Evolutionary conservation across 2,113 vertebrate genomes (phyloP).

Genomic region (Gymnarchus niloticus): DNA sequence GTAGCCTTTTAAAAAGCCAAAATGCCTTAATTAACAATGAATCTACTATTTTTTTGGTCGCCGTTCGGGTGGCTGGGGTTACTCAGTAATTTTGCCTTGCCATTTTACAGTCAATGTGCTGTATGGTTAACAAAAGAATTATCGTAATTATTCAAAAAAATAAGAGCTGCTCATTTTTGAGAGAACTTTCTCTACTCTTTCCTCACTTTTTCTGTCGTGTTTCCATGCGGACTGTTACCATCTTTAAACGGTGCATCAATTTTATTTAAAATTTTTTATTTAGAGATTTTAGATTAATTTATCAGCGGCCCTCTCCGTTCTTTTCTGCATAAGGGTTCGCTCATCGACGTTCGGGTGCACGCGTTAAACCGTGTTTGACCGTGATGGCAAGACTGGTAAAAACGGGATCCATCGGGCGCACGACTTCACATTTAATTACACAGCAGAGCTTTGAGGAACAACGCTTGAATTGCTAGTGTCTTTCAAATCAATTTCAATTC

Average conservation of each 20-base stretch:
- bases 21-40: background rate
- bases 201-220: background rate
- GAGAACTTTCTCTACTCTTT: no score
- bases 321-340: background rate
- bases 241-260: background rate
- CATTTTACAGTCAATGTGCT: background rate
- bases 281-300: background rate
- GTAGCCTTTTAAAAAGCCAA: background rate
- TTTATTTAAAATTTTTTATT: background rate
- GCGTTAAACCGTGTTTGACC: background rate
- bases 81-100: background rate
- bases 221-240: background rate
- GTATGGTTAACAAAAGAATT: background rate
- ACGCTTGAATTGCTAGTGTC: conserved; percentile 23
- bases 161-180: no score
- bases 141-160: background rate
- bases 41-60: background rate
- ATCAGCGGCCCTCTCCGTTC: background rate
- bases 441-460: background rate
- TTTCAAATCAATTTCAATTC: conserved; percentile 42
- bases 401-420: conserved; percentile 21
- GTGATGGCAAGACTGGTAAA: conserved; percentile 12
- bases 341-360: background rate
- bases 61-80: background rate
- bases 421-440: conserved; percentile 28